Percentiles rank a stretch among this genome's conserved stretches.
Evolutionary conservation across 2,888 invertebrate genomes (phyloP).

Genomic region (Colletes collaris): DNA sequence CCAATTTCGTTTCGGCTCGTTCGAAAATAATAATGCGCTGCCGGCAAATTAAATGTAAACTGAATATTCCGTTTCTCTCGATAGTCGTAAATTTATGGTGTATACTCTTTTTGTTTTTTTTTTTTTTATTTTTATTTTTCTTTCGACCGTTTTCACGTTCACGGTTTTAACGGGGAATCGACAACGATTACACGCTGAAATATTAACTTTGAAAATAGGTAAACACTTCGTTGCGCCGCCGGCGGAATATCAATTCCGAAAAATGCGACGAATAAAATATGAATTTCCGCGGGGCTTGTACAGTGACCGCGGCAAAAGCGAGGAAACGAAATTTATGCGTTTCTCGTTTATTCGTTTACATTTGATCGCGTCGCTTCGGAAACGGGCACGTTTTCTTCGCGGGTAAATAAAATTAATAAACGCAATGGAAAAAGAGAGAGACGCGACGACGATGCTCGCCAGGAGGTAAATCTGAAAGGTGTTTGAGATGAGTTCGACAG

Average conservation of each 20-base stretch:
- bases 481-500: slow-evolving; percentile 16
- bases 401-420: slow-evolving; percentile 32
- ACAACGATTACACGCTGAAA: slow-evolving; percentile 26
- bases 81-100: neutral
- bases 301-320: neutral
- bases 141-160: neutral
- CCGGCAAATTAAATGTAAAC: slow-evolving; percentile 31
- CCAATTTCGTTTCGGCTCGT: neutral
- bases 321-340: slow-evolving; percentile 11
- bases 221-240: slow-evolving; percentile 16
- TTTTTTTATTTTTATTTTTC: neutral
- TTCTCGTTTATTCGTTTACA: slow-evolving; percentile 15
- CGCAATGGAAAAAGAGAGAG: neutral
- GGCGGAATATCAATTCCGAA: slow-evolving; percentile 28
- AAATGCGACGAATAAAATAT: slow-evolving; percentile 6
- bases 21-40: slow-evolving; percentile 1
- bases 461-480: slow-evolving; percentile 15
- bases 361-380: slow-evolving; percentile 9
- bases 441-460: slow-evolving; percentile 15
- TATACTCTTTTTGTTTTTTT: neutral
- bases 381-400: slow-evolving; percentile 5
- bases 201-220: slow-evolving; percentile 18
- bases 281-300: slow-evolving; percentile 14
- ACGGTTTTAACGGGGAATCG: slow-evolving; percentile 2
- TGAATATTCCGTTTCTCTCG: neutral